These are phyloP conservation scores for Hippocampus abdominalis DNA, from an alignment of 2,113 vertebrate genomes.

Conservation along the genomic window DNA sequence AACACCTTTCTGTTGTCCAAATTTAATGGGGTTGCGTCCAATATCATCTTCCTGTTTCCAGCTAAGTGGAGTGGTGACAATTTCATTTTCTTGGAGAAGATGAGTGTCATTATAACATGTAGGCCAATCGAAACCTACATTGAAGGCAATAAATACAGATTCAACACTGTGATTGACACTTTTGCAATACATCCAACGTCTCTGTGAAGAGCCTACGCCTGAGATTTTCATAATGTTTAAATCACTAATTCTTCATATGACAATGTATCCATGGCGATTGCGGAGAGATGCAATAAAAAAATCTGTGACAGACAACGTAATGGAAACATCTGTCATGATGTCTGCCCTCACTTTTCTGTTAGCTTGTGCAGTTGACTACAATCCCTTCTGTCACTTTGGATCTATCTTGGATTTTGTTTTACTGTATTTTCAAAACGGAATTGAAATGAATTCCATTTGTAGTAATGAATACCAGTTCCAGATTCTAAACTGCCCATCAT, in stretches of 20 bases:
- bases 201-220: not conserved
- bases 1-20: slow-evolving; percentile 4
- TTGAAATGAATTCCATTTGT: not conserved
- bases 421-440: not conserved
- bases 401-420: not conserved
- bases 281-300: slow-evolving; percentile 1
- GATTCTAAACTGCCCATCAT: too few relatives aligned
- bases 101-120: not conserved
- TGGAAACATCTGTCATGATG: not conserved
- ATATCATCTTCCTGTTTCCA: not conserved
- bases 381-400: not conserved
- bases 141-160: not conserved
- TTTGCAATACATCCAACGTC: not conserved
- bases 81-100: not conserved
- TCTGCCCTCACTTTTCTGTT: not conserved
- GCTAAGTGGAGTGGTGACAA: not conserved
- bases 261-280: slow-evolving; percentile 5
- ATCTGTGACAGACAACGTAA: not conserved
- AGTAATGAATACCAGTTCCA: not conserved
- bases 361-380: not conserved
- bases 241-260: slow-evolving; percentile 15
- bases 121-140: not conserved
- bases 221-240: not conserved
- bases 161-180: not conserved
- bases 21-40: not conserved